Evolutionary conservation across 2,113 vertebrate species (phyloP), one percentile per base, ranked within the genome.

Genomic region (Pelvicachromis taeniatus): DNA sequence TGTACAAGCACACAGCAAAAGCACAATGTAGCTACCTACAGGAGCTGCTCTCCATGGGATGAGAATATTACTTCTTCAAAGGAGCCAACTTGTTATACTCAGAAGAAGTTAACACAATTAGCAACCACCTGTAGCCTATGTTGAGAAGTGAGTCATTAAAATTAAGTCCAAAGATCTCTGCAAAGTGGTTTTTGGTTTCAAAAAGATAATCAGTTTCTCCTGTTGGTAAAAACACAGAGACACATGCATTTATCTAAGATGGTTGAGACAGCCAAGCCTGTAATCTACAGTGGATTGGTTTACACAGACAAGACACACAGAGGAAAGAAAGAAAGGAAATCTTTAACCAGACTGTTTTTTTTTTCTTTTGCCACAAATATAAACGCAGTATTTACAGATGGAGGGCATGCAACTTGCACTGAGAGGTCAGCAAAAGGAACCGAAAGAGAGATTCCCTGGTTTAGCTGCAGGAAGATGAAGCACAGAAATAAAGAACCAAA

Each of bases 301-400:
- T 75, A 91, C 86, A 93, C 31, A 78, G 87, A 93, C 79, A 87
- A 85, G 84, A 93, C 86, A 88, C 78, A 80, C 38, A 84, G 65
- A 80, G 48, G 80, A 68, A 80, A 82, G 85, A 83, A 82, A 88
- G 29, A 65, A 91, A 79, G 65, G 33, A 85, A 77, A 89, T 88
- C 21, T 86, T 56, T 65, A 53, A 35, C 77, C 38, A 26, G 19
- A 70, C 53, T 65, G 68, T 48, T 80, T 80, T 82, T 52, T 23
- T 70, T 86, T 85, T 52, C 83, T 89, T 82, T 61, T 83, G 81
- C 78, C 86, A 92, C 88, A 88, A 56, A 83, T 88, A 91, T 86
- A 82, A 90, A 91, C 82, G 89, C 54, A 83, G 50, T 95, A 95
- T 95, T 93, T 96, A 96, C 95, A 95, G 79, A 94, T 80, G 89